These are phyloP conservation scores for Sisyra terminalis DNA, from an alignment of 2,888 invertebrate species.

Conservation along the genomic window DNA sequence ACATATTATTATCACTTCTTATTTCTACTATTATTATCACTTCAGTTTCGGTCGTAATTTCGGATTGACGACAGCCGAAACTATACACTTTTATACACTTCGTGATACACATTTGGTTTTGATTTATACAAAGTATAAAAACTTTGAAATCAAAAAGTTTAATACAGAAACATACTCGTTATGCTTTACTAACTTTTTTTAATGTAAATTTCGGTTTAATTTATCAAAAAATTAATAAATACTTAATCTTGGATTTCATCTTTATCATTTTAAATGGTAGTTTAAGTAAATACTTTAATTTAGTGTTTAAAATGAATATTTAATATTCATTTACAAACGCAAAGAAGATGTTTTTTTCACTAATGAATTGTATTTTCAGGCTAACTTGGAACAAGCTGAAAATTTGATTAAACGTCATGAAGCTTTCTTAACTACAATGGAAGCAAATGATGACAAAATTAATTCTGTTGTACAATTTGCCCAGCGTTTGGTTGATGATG, in stretches of 20 bases:
- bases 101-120: no score
- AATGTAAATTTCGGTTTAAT: no score
- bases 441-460: slow-evolving; percentile 99
- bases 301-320: not conserved
- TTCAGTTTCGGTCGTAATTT: no score
- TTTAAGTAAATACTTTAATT: not conserved
- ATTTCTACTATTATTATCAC: no score
- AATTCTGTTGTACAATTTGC: slow-evolving; percentile 93
- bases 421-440: slow-evolving; percentile 98
- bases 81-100: no score
- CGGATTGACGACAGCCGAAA: no score
- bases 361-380: slow-evolving; percentile 11
- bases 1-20: no score
- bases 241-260: not conserved
- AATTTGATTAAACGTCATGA: slow-evolving; percentile 94
- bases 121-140: no score
- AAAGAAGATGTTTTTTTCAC: slow-evolving; percentile 15
- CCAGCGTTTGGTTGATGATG: slow-evolving; percentile 54
- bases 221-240: no score
- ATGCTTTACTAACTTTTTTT: no score
- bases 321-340: not conserved
- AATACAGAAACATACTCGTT: no score
- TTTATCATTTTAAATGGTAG: not conserved
- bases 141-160: no score
- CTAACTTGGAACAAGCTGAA: slow-evolving; percentile 92